Evolutionary conservation across 2,888 invertebrate species (phyloP), one percentile per base, ranked within the genome.

Genomic region (Peribatodes rhomboidaria): DNA sequence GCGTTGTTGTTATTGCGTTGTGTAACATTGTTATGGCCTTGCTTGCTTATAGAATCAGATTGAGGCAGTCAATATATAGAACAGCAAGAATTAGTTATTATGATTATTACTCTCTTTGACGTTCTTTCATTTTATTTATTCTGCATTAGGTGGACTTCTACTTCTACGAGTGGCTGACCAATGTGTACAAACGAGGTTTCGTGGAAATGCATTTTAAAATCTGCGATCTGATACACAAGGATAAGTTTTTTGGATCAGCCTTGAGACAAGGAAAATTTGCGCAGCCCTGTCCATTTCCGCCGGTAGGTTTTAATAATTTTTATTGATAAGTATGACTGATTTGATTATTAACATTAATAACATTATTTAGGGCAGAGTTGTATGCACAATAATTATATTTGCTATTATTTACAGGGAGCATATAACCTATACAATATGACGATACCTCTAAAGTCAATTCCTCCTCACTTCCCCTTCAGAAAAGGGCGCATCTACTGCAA

Each of bases 371-470:
- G n/a, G n/a, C n/a, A n/a, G n/a, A n/a, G n/a, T n/a, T n/a, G n/a
- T n/a, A n/a, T n/a, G n/a, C n/a, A n/a, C n/a, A 11, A 35, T 11
- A 35, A 35, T n/a, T n/a, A n/a, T n/a, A n/a, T 35, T 16, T 9
- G 18, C 2, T 6, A 13, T 9, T 10, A 41, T 33, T 53, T 33
- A 14, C 63, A 82, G 82, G 81, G 74, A 0, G 27, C n/a, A 0
- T 75, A 75, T 41, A 44, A 81, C 57, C 10, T 78, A 1, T 35
- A 46, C 37, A 83, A 83, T 61, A 77, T 79, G 78, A 75, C 82
- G 0, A 55, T 83, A 14, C 75, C 80, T 0, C 47, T 75, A 0
- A 61, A 71, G 0, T 49, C 65, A 8, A 76, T 83, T 0, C 83
- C 83, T 1, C 61, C 16, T 4, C 70, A 75, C 1, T 79, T 83